Percentiles rank a stretch among this genome's conserved stretches.
phyloP scores from a whole-genome alignment of 2,113 vertebrate genomes.

The Scortum barcoo region DNA sequence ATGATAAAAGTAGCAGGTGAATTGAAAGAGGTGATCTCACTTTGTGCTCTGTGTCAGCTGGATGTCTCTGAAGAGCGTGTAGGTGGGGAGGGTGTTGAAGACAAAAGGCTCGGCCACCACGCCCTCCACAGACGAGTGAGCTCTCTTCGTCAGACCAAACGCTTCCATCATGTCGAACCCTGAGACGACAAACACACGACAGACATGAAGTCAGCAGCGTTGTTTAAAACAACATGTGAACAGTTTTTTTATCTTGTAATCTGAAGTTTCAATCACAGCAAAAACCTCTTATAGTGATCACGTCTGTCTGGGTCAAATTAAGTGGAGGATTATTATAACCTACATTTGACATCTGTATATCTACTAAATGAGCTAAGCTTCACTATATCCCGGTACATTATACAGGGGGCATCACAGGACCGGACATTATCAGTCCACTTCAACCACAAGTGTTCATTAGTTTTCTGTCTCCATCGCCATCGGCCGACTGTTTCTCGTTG shows the following conservation, averaged over 20 bases:
- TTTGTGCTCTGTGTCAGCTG: slow-evolving; percentile 91
- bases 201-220: background rate
- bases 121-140: slow-evolving; percentile 89
- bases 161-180: slow-evolving; percentile 95
- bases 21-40: slow-evolving; percentile 74
- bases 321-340: too few species aligned
- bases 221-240: background rate
- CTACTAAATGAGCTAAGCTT: too few species aligned
- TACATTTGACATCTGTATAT: too few species aligned
- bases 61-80: slow-evolving; percentile 88
- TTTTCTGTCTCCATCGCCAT: too few species aligned
- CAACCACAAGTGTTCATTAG: too few species aligned
- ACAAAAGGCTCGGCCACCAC: slow-evolving; percentile 90
- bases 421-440: too few species aligned
- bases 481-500: too few species aligned
- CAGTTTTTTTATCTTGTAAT: background rate
- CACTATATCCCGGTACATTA: too few species aligned
- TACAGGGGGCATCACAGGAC: too few species aligned
- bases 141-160: slow-evolving; percentile 89
- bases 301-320: too few species aligned
- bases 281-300: too few species aligned
- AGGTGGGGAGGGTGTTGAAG: slow-evolving; percentile 85
- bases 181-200: slow-evolving; percentile 64
- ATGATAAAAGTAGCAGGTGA: background rate
- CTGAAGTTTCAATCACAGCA: background rate